Percentiles rank a stretch among this genome's conserved stretches.
Evolutionary conservation across 53 echinoderm and acorn worm genomes (phyloP).

Genomic region (Paracentrotus lividus): DNA sequence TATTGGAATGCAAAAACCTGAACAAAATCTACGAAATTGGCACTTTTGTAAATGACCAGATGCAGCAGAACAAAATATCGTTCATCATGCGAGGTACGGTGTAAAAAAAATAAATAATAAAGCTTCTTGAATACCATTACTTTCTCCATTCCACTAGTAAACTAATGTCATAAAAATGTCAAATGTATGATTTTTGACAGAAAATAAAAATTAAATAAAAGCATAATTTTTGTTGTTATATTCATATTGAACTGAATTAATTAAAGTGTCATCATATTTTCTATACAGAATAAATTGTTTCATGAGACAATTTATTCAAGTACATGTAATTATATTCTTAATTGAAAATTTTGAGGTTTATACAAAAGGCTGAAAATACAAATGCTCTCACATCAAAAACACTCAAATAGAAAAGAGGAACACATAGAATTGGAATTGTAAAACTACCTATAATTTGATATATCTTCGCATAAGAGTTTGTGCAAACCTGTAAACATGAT

Average conservation of each 20-base stretch:
- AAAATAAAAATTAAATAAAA: neutral
- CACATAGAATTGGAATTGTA: neutral
- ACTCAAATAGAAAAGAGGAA: neutral
- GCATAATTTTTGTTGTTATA: neutral
- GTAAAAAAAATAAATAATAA: too few relatives aligned
- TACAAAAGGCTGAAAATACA: neutral
- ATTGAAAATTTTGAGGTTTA: neutral
- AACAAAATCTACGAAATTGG: neutral
- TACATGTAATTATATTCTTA: too few relatives aligned
- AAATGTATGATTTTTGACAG: neutral
- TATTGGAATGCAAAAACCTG: neutral
- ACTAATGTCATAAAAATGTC: neutral
- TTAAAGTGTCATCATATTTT: neutral
- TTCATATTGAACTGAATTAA: neutral
- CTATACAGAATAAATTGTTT: neutral
- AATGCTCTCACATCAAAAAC: conserved; percentile 15
- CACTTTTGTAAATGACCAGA: neutral
- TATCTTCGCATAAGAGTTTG: neutral
- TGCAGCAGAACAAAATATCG: neutral
- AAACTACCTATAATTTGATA: neutral
- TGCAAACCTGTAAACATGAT: neutral
- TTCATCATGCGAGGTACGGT: neutral
- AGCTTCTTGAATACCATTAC: neutral
- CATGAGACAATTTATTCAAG: neutral
- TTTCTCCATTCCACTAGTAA: neutral